These are phyloP conservation scores for Drosophila imparisetae DNA, from an alignment of 2,888 invertebrate species.

Conservation along the genomic window DNA sequence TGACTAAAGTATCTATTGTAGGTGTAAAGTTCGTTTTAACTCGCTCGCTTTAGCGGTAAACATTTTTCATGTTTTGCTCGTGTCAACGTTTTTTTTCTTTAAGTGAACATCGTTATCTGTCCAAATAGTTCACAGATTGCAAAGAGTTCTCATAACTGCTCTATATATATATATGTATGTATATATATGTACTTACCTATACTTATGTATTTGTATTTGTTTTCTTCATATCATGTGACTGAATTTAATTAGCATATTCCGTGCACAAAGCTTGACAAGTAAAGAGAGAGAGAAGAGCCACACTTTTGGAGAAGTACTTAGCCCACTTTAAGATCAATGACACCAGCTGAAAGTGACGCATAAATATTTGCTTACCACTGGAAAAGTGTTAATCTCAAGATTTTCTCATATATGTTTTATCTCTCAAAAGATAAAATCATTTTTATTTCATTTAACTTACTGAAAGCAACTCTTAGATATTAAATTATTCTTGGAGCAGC, in stretches of 20 bases:
- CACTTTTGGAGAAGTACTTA: conserved; percentile 13
- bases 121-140: conserved; percentile 23
- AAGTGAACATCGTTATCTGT: conserved; percentile 14
- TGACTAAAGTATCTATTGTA: conserved; percentile 45
- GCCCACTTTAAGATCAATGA: conserved; percentile 23
- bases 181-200: conserved; percentile 4
- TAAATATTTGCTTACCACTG: neutral
- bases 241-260: conserved; percentile 54
- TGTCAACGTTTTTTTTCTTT: conserved; percentile 24
- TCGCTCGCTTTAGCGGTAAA: neutral
- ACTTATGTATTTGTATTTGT: neutral
- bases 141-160: conserved; percentile 4
- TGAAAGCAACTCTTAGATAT: neutral
- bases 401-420: neutral
- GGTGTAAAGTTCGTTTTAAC: conserved; percentile 52
- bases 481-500: neutral
- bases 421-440: neutral
- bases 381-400: neutral
- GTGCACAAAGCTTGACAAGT: conserved; percentile 44
- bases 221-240: conserved; percentile 22
- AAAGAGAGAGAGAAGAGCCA: conserved; percentile 10
- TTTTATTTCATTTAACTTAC: neutral
- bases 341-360: conserved; percentile 21
- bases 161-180: neutral
- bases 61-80: conserved; percentile 27